Percentiles rank a stretch among this genome's conserved stretches.
phyloP scores from a whole-genome alignment of 2,113 vertebrate genomes.

The Odobenus rosmarus region DNA sequence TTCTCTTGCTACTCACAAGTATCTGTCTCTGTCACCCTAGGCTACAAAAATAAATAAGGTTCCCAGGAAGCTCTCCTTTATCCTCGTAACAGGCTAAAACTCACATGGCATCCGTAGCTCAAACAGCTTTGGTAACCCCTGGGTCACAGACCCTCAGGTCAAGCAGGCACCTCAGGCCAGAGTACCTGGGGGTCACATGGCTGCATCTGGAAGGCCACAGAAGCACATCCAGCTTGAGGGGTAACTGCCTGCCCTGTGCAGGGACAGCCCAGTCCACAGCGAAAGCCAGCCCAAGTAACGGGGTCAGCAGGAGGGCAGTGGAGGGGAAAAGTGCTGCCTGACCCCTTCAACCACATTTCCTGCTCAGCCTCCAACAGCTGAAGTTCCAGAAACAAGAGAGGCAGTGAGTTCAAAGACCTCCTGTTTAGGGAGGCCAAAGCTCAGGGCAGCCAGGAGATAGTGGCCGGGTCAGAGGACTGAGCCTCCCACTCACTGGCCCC shows the following conservation, averaged over 20 bases:
- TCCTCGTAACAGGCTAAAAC: not conserved
- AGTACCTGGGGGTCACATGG: not conserved
- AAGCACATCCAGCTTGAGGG: not conserved
- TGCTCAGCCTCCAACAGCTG: constrained; percentile 65
- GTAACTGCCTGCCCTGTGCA: not conserved
- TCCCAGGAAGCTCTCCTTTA: not conserved
- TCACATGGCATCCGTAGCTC: not conserved
- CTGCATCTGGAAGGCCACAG: not conserved
- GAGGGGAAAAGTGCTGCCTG: constrained; percentile 23
- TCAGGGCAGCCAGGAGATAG: constrained; percentile 71
- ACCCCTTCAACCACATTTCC: constrained; percentile 79
- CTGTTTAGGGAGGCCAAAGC: constrained; percentile 23
- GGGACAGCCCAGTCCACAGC: constrained; percentile 8
- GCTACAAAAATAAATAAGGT: not conserved
- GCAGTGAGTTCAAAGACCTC: constrained; percentile 80
- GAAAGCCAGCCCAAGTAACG: not conserved
- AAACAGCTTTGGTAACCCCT: not conserved
- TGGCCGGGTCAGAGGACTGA: not conserved
- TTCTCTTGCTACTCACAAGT: not conserved
- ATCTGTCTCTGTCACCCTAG: not conserved
- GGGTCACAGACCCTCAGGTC: not conserved
- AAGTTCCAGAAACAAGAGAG: constrained; percentile 69
- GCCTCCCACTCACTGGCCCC: fast-evolving
- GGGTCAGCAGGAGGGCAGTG: constrained; percentile 60
- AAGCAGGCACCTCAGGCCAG: not conserved